A percentile compares a stretch with the other conserved stretches of the same genome.
These are phyloP conservation scores for Labia minor DNA, from an alignment of 2,888 invertebrate species.

Conservation along the genomic window DNA sequence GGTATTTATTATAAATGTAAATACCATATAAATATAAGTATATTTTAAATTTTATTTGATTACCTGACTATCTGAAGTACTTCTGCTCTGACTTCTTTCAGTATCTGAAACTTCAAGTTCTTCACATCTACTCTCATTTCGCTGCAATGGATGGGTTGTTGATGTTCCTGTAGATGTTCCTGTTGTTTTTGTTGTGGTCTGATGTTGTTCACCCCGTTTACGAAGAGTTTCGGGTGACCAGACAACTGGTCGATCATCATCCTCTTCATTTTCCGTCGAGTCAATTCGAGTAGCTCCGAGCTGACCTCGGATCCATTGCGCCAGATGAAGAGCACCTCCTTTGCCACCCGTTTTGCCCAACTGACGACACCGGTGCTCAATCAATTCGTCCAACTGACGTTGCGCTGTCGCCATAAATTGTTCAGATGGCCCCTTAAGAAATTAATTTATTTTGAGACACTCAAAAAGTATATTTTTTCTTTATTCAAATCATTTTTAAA, in stretches of 20 bases:
- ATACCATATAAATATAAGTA: too few species aligned
- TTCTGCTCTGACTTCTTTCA: slow-evolving; percentile 58
- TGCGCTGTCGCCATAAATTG: slow-evolving; percentile 15
- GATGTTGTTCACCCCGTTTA: slow-evolving; percentile 57
- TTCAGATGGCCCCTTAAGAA: neutral
- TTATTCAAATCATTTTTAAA: neutral
- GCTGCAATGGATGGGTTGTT: slow-evolving; percentile 22
- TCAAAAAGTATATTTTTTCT: neutral
- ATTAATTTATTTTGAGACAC: neutral
- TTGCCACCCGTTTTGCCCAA: slow-evolving; percentile 53
- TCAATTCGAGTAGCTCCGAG: slow-evolving; percentile 38
- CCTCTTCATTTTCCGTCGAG: slow-evolving; percentile 24
- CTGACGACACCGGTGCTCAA: slow-evolving; percentile 52
- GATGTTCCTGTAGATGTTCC: slow-evolving; percentile 20
- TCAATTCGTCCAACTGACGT: slow-evolving; percentile 45
- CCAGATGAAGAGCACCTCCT: slow-evolving; percentile 61
- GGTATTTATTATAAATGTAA: too few species aligned
- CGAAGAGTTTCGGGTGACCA: slow-evolving; percentile 65
- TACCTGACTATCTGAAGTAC: slow-evolving; percentile 70
- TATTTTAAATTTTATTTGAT: too few species aligned
- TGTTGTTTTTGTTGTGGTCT: slow-evolving; percentile 29
- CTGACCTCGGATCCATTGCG: slow-evolving; percentile 68
- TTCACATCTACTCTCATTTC: slow-evolving; percentile 32
- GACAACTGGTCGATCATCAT: slow-evolving; percentile 21
- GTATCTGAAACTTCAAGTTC: slow-evolving; percentile 29